These are phyloP conservation scores for Polyommatus iphigenia DNA, from an alignment of 2,888 invertebrate species.

Conservation along the genomic window DNA sequence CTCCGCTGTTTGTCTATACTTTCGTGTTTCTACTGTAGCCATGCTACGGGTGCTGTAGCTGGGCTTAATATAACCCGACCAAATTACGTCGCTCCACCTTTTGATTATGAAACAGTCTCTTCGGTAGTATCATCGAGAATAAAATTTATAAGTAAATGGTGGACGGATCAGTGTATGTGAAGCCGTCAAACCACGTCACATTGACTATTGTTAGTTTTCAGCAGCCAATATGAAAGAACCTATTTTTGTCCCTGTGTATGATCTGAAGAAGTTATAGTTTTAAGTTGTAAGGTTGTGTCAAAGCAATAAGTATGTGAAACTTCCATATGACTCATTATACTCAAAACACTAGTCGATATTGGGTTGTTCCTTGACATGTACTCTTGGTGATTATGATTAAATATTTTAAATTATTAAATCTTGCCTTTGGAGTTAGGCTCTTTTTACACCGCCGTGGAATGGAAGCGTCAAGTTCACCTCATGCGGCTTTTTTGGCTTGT, in stretches of 20 bases:
- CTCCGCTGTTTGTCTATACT: too few relatives aligned
- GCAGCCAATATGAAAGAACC: neutral
- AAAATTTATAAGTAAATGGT: too few relatives aligned
- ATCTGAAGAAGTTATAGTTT: neutral
- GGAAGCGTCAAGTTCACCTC: too few relatives aligned
- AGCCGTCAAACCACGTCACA: too few relatives aligned
- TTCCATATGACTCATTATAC: neutral
- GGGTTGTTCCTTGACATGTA: conserved; percentile 4
- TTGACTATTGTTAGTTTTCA: too few relatives aligned
- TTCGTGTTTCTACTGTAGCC: too few relatives aligned
- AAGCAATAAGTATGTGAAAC: conserved; percentile 1
- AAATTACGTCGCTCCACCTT: neutral
- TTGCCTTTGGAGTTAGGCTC: neutral
- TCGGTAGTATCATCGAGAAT: too few relatives aligned
- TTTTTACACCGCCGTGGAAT: too few relatives aligned
- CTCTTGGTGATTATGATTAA: neutral
- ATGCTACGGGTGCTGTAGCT: too few relatives aligned
- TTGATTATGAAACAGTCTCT: neutral
- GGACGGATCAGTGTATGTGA: too few relatives aligned
- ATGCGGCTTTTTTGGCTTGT: too few relatives aligned
- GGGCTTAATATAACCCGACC: too few relatives aligned
- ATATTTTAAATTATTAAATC: neutral
- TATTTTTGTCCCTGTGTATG: neutral
- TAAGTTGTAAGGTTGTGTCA: neutral
- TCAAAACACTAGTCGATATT: conserved; percentile 12